phyloP scores from a whole-genome alignment of 1,140 invertebrate species.

The Philotrypesis tridentata region DNA sequence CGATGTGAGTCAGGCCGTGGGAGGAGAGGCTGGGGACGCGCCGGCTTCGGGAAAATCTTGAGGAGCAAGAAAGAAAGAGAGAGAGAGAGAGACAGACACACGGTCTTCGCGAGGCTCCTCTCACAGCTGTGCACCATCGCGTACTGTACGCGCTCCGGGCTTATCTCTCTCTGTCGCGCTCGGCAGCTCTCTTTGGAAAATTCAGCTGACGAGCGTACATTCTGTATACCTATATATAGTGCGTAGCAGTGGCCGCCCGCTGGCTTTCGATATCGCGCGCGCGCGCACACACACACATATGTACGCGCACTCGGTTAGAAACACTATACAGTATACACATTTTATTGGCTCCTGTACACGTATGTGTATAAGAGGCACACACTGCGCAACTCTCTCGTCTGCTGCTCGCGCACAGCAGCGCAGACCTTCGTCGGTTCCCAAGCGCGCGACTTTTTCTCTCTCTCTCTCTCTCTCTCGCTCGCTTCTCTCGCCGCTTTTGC shows the following conservation, averaged over 20 bases:
- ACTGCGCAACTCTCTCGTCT: not conserved
- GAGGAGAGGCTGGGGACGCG: constrained; percentile 7
- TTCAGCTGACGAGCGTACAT: not conserved
- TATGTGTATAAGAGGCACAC: not conserved
- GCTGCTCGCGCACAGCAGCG: not conserved
- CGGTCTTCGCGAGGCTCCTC: no score
- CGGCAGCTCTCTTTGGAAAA: no score
- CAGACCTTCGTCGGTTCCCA: constrained; percentile 29
- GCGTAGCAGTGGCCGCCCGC: not conserved
- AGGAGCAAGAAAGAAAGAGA: no score
- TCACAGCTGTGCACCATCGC: constrained; percentile 41
- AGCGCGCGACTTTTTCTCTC: not conserved
- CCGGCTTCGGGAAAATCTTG: no score
- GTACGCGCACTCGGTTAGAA: not conserved
- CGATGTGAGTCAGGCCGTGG: not conserved
- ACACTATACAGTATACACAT: no score
- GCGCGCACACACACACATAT: not conserved
- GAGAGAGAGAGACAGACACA: no score
- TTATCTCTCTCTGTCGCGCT: constrained; percentile 6
- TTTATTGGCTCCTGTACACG: not conserved
- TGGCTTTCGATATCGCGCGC: constrained; percentile 1
- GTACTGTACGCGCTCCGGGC: not conserved
- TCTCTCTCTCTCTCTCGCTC: not conserved
- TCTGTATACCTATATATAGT: not conserved
- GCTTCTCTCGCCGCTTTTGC: no score